Conservation (phyloP, 2,113 vertebrate genomes). For the Zeus faber region DNA sequence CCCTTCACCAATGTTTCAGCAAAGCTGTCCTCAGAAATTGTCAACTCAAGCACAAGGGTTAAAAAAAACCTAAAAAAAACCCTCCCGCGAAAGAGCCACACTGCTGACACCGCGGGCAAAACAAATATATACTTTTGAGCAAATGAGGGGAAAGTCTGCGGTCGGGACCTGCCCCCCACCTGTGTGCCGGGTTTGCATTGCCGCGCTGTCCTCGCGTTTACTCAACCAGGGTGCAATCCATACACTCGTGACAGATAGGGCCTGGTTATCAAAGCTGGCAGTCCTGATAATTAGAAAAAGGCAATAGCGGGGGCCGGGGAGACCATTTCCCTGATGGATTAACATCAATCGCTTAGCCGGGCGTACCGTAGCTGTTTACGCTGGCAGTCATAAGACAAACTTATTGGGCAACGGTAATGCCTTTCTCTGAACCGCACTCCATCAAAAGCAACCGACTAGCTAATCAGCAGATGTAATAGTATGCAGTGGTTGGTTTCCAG, state of each 20-base stretch:
- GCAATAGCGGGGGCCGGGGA: slow-evolving; percentile 40
- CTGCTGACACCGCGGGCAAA: no score
- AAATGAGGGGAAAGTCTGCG: no score
- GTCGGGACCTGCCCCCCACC: slow-evolving; percentile 30
- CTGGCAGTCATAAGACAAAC: slow-evolving; percentile 48
- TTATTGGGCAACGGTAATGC: slow-evolving; percentile 38
- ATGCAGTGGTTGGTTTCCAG: slow-evolving; percentile 24
- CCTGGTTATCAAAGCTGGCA: slow-evolving; percentile 64
- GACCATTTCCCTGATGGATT: slow-evolving; percentile 66
- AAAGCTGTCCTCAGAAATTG: no score
- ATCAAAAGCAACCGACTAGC: slow-evolving; percentile 49
- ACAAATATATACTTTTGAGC: no score
- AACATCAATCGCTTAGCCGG: slow-evolving; percentile 41
- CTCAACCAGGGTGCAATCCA: slow-evolving; percentile 37
- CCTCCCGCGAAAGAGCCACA: no score
- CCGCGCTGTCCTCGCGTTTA: slow-evolving; percentile 18
- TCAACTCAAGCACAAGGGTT: no score
- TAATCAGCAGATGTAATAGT: slow-evolving; percentile 51
- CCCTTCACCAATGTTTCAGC: no score
- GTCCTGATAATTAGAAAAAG: slow-evolving; percentile 69
- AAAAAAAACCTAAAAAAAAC: no score
- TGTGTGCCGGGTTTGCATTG: slow-evolving; percentile 34
- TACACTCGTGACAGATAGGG: slow-evolving; percentile 58
- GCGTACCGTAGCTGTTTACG: slow-evolving; percentile 49
- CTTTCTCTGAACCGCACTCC: slow-evolving; percentile 38